Base-by-base conservation (phyloP, 2,888 invertebrate genomes). In the Chloroclystis v-ata region DNA sequence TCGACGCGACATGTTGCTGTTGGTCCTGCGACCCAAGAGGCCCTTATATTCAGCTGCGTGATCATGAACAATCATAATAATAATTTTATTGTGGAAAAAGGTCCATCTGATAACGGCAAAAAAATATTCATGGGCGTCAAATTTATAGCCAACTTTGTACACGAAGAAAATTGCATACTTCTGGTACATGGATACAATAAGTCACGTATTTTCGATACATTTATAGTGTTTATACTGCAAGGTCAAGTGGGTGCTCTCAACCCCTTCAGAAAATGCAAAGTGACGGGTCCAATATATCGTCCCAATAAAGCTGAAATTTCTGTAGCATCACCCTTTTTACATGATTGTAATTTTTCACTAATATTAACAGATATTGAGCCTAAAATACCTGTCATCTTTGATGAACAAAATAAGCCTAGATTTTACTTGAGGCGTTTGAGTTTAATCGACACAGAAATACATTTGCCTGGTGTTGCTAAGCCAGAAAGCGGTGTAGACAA, bases 181-280 rank as follows among this genome's bases (percentile, higher is more conserved):
- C 64, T 87, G 6, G 67, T 86, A 26, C 80, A 84, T 48, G 86
- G 86, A 24, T 82, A 81, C 43, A 87, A 83, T 48, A 86, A 86
- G 71, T 82, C 83, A 44, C 67, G 85, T 60, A 76, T 87, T 49
- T 87, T 85, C 53, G 87, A 87, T 52, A 82, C 84, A 0, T 86
- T 82, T 39, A 67, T 84, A 25, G 59, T 79, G 44, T 85, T 86
- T 62, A 28, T 71, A 42, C 74, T 87, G 2, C 53, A 66, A 13
- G 87, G 86, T 4, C 45, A 64, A 12, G 66, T 79, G 14, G 78
- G 82, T 2, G 51, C 64, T 14, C 58, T 85, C 29, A 72, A 61
- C 47, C 84, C 86, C 25, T 43, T 74, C 4, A 72, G 65, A 58
- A 86, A 83, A 65, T 82, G 76, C 56, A 86, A 78, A 71, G 76